A percentile compares a stretch with the other conserved stretches of the same genome.
phyloP scores from a whole-genome alignment of 2,113 vertebrate genomes.

The Eulemur macaco region DNA sequence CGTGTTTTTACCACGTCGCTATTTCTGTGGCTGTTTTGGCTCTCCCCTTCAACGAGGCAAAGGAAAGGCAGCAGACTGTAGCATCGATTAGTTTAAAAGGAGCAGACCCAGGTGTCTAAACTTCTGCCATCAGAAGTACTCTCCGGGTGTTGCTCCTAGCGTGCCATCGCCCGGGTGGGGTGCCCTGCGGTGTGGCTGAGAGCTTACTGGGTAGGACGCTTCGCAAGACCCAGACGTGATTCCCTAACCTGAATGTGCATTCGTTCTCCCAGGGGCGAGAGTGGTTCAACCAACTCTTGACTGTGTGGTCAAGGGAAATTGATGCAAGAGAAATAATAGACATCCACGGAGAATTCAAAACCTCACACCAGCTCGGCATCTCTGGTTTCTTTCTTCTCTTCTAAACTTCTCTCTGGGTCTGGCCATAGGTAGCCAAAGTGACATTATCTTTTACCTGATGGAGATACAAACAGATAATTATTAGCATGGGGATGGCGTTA shows the following conservation, averaged over 20 bases:
- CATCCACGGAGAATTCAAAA: background rate
- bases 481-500: background rate
- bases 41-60: background rate
- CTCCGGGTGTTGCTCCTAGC: background rate
- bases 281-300: background rate
- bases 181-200: background rate
- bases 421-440: background rate
- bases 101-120: background rate
- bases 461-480: background rate
- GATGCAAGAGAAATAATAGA: background rate
- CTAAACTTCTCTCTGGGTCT: background rate
- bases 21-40: background rate
- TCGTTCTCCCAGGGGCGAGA: background rate
- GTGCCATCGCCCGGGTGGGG: background rate
- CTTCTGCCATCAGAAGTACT: background rate
- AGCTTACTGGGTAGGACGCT: background rate
- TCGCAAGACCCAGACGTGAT: background rate
- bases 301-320: background rate
- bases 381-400: background rate
- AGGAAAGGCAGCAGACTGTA: background rate
- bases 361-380: background rate
- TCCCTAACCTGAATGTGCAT: conserved; percentile 40
- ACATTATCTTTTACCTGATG: background rate
- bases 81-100: background rate
- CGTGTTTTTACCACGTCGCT: background rate